Percentiles rank a stretch among this genome's conserved stretches.
Conservation (phyloP, 2,797 vertebrate species). For the Micropoecilia bifurca region DNA sequence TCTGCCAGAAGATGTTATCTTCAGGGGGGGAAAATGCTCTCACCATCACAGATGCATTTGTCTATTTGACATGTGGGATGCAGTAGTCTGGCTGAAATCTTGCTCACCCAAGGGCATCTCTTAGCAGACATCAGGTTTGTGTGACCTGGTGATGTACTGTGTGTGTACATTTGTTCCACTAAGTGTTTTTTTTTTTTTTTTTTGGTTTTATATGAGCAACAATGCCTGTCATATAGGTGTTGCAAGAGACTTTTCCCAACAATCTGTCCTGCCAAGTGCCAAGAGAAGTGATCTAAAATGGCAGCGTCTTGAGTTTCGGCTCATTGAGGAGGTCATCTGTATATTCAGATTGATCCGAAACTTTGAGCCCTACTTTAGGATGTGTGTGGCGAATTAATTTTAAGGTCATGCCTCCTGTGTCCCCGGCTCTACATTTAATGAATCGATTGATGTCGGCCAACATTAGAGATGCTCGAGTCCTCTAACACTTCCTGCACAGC, state of each 20-base stretch:
- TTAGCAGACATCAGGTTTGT: constrained; percentile 49
- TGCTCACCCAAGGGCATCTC: constrained; percentile 65
- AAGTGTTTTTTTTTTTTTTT: constrained; percentile 1
- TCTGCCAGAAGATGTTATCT: constrained; percentile 56
- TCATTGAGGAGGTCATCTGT: constrained; percentile 16
- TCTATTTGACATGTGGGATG: constrained; percentile 57
- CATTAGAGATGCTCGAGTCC: constrained; percentile 25
- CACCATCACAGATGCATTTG: constrained; percentile 40
- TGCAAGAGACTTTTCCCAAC: not conserved
- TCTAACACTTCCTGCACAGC: not conserved
- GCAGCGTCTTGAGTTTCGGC: constrained; percentile 16
- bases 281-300: constrained; percentile 2
- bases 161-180: constrained; percentile 9
- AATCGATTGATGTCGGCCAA: constrained; percentile 19
- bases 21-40: constrained; percentile 31
- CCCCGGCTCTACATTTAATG: constrained; percentile 11
- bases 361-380: constrained; percentile 15
- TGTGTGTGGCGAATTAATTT: constrained; percentile 37
- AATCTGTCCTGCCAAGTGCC: not conserved
- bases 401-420: constrained; percentile 23
- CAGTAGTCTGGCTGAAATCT: constrained; percentile 51
- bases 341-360: constrained; percentile 10
- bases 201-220: not conserved
- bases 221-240: constrained; percentile 13
- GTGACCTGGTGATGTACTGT: constrained; percentile 35